phyloP scores from a whole-genome alignment of 2,888 invertebrate species.

The Heliconius aoede region DNA sequence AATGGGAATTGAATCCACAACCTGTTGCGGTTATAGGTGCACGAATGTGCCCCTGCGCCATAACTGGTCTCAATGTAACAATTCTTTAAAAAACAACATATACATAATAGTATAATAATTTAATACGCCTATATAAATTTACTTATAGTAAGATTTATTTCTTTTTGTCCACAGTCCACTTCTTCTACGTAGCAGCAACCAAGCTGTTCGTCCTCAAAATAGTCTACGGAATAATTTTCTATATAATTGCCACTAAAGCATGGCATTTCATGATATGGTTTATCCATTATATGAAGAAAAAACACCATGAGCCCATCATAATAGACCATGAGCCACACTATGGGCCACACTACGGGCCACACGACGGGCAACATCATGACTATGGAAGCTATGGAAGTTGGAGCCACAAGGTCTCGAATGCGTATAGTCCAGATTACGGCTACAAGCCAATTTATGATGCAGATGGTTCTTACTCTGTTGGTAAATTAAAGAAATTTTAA shows the following conservation, averaged over 20 bases:
- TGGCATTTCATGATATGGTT: constrained; percentile 76
- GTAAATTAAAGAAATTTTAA: background rate
- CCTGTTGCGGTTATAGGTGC: no score
- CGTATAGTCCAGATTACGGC: constrained; percentile 49
- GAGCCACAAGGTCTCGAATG: constrained; percentile 51
- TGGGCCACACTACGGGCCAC: constrained; percentile 50
- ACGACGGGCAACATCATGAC: constrained; percentile 50
- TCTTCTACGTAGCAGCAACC: constrained; percentile 73
- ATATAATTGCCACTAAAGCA: constrained; percentile 63
- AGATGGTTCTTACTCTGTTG: constrained; percentile 73
- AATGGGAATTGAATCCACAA: no score
- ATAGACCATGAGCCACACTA: constrained; percentile 58
- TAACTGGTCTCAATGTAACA: no score
- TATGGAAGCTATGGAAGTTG: constrained; percentile 37
- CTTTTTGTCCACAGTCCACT: constrained; percentile 70
- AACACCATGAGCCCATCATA: constrained; percentile 57
- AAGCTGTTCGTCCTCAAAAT: constrained; percentile 73
- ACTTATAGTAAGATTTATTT: constrained; percentile 23
- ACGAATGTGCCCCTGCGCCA: no score
- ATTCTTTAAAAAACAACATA: no score
- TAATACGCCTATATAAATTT: background rate
- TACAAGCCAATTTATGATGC: constrained; percentile 63
- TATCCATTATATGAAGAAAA: constrained; percentile 69
- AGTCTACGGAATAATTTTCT: constrained; percentile 71
- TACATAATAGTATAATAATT: no score